These are phyloP conservation scores for Hippolais icterina DNA, from an alignment of 2,113 vertebrate species.

Conservation along the genomic window DNA sequence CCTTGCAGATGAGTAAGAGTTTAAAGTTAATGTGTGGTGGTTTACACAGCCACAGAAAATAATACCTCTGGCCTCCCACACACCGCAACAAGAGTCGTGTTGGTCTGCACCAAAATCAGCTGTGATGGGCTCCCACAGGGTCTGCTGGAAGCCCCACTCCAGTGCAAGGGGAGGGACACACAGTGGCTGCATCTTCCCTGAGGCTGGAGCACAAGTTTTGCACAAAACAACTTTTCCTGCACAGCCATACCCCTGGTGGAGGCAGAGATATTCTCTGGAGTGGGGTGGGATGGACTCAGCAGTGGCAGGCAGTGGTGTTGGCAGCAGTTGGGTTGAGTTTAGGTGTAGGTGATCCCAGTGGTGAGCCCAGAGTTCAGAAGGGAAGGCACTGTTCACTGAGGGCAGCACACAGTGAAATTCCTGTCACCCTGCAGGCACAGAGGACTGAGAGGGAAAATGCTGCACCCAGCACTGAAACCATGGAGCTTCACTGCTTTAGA, in stretches of 20 bases:
- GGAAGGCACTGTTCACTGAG: background rate
- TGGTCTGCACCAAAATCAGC: background rate
- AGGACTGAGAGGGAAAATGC: background rate
- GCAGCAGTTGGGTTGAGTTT: background rate
- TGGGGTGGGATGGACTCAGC: background rate
- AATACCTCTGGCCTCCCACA: background rate
- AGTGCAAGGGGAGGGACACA: background rate
- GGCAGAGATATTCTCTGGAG: background rate
- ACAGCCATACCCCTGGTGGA: accelerated
- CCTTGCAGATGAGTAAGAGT: background rate
- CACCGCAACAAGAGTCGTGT: background rate
- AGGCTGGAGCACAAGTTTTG: background rate
- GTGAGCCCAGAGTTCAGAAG: background rate
- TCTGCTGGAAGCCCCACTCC: background rate
- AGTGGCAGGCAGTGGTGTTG: background rate
- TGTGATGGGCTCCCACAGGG: background rate
- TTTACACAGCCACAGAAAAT: background rate
- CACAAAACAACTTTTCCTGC: background rate
- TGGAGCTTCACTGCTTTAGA: background rate
- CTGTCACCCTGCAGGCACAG: background rate
- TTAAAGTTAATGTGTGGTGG: background rate
- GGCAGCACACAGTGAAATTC: background rate
- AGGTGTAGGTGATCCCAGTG: background rate
- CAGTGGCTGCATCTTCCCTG: background rate
- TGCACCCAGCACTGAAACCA: background rate